These are phyloP conservation scores for Trochalopteron elliotii DNA, from an alignment of 2,113 vertebrate species.

Conservation along the genomic window DNA sequence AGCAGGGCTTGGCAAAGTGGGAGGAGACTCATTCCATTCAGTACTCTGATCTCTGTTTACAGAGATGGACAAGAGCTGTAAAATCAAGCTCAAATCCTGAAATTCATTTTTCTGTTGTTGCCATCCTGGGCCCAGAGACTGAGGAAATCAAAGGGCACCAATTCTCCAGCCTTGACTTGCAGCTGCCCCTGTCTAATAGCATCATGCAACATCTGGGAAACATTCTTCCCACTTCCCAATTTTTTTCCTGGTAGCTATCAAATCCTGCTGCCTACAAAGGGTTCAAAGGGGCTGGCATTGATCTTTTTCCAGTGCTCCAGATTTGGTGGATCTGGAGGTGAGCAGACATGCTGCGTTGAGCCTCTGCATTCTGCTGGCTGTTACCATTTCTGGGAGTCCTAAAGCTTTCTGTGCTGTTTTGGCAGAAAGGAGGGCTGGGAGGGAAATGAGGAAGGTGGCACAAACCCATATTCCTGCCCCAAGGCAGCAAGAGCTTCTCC, in stretches of 20 bases:
- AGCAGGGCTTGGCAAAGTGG: neutral
- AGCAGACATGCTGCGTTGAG: neutral
- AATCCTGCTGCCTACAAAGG: neutral
- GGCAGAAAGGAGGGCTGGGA: neutral
- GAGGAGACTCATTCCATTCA: neutral
- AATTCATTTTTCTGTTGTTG: neutral
- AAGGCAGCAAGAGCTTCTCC: neutral
- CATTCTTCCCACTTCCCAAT: neutral
- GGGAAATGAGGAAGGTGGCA: neutral
- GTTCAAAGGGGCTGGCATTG: neutral
- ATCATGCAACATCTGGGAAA: neutral
- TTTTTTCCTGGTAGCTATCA: neutral
- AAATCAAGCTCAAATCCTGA: neutral
- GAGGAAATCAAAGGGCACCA: rapidly evolving
- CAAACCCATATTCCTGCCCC: neutral
- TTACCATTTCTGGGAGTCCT: neutral
- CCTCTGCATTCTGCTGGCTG: neutral
- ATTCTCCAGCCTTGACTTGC: neutral
- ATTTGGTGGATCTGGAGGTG: neutral
- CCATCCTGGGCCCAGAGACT: neutral
- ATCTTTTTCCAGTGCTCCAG: neutral
- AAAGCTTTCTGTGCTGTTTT: neutral
- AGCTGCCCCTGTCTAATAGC: neutral
- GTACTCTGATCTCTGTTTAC: neutral
- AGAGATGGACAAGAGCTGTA: neutral